Percentiles rank a stretch among this genome's conserved stretches.
These are phyloP conservation scores for Planiliza haematocheilus DNA, from an alignment of 2,113 vertebrate genomes.

Conservation along the genomic window DNA sequence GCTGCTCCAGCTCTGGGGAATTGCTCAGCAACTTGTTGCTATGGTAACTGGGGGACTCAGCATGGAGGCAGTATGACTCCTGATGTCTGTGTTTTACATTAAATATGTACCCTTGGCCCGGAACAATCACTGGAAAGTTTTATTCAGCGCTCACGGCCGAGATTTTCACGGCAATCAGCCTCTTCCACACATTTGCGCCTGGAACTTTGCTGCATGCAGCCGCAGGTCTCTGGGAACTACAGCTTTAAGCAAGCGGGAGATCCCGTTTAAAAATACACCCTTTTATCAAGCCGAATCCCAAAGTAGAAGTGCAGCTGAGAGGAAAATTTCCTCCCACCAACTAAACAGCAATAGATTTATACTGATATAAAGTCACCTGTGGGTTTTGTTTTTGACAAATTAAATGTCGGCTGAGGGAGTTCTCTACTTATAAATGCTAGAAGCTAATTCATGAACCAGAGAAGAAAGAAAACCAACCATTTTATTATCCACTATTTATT, in stretches of 20 bases:
- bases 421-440: too few species aligned
- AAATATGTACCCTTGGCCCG: constrained; percentile 6
- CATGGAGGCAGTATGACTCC: constrained; percentile 25
- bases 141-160: not conserved
- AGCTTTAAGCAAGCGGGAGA: not conserved
- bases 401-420: too few species aligned
- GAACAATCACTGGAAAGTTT: constrained; percentile 8
- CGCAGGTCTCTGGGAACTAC: not conserved
- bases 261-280: not conserved
- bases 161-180: constrained; percentile 2
- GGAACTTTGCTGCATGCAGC: not conserved
- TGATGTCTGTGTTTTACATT: constrained; percentile 2
- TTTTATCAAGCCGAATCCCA: not conserved
- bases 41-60: constrained; percentile 33
- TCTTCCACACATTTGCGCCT: not conserved
- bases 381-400: not conserved
- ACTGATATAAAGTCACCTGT: not conserved
- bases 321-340: not conserved
- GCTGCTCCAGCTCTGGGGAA: constrained; percentile 16
- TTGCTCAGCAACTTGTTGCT: constrained; percentile 25
- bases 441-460: too few species aligned
- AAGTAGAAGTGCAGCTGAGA: not conserved
- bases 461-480: too few species aligned
- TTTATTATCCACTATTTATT: too few species aligned
- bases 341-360: not conserved